phyloP scores from a whole-genome alignment of 2,888 invertebrate species.

The Drosophila helvetica region DNA sequence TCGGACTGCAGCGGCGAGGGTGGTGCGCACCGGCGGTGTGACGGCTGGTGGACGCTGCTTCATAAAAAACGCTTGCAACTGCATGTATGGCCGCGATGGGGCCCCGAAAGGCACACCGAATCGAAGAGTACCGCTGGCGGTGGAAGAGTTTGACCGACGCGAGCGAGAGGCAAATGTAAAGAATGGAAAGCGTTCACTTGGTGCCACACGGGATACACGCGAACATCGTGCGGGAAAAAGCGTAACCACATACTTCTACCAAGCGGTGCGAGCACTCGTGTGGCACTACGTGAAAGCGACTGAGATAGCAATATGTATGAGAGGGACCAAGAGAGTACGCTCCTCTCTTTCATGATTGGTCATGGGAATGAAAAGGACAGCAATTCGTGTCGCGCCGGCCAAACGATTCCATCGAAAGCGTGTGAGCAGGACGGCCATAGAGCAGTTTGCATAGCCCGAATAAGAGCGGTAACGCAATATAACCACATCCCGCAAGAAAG shows the following conservation, averaged over 20 bases:
- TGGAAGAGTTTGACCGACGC: slow-evolving; percentile 38
- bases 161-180: slow-evolving; percentile 28
- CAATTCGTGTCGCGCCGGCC: slow-evolving; percentile 44
- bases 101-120: neutral
- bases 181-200: slow-evolving; percentile 47
- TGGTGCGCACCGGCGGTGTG: neutral
- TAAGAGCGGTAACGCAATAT: slow-evolving; percentile 23
- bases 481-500: slow-evolving; percentile 13
- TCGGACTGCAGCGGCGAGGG: neutral
- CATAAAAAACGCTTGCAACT: neutral
- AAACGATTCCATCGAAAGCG: slow-evolving; percentile 45
- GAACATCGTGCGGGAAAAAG: slow-evolving; percentile 44
- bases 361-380: slow-evolving; percentile 2
- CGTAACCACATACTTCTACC: slow-evolving; percentile 61
- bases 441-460: slow-evolving; percentile 33
- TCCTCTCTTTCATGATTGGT: slow-evolving; percentile 18
- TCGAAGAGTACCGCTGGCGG: slow-evolving; percentile 32
- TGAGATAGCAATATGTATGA: slow-evolving; percentile 39
- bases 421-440: slow-evolving; percentile 34
- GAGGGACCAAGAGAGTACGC: slow-evolving; percentile 36
- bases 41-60: neutral
- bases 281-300: slow-evolving; percentile 60
- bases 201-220: slow-evolving; percentile 24
- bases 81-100: neutral
- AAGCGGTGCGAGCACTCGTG: slow-evolving; percentile 34